These are phyloP conservation scores for Stichopus horrens DNA, from an alignment of 53 echinoderm and acorn worm genomes.

Conservation along the genomic window DNA sequence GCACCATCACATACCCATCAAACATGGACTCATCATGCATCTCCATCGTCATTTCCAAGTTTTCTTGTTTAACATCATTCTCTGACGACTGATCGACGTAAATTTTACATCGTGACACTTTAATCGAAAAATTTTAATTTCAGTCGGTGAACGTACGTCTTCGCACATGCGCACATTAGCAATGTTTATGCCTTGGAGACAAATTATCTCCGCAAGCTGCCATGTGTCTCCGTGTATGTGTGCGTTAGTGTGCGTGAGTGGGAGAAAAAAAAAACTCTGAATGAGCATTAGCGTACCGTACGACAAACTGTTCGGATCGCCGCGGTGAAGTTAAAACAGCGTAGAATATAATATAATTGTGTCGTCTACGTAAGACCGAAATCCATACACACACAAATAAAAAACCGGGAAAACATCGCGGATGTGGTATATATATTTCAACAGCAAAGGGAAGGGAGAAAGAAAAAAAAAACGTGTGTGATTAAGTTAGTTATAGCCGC, in stretches of 20 bases:
- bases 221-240: not conserved
- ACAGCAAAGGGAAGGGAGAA: not conserved
- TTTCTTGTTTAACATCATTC: too few relatives aligned
- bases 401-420: not conserved
- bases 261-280: not conserved
- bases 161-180: constrained; percentile 13
- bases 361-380: not conserved
- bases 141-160: not conserved
- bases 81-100: too few relatives aligned
- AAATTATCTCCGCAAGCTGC: constrained; percentile 28
- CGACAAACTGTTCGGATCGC: constrained; percentile 11
- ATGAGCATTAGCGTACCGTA: not conserved
- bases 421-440: not conserved
- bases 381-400: not conserved
- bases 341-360: constrained; percentile 1
- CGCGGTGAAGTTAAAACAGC: not conserved
- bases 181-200: constrained; percentile 44
- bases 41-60: too few relatives aligned
- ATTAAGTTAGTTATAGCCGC: not conserved
- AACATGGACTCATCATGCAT: too few relatives aligned
- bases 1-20: too few relatives aligned
- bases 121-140: not conserved
- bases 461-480: not conserved
- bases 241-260: not conserved
- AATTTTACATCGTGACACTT: not conserved